Evolutionary conservation across 2,113 vertebrate species (phyloP).

Genomic region (Axis porcinus): DNA sequence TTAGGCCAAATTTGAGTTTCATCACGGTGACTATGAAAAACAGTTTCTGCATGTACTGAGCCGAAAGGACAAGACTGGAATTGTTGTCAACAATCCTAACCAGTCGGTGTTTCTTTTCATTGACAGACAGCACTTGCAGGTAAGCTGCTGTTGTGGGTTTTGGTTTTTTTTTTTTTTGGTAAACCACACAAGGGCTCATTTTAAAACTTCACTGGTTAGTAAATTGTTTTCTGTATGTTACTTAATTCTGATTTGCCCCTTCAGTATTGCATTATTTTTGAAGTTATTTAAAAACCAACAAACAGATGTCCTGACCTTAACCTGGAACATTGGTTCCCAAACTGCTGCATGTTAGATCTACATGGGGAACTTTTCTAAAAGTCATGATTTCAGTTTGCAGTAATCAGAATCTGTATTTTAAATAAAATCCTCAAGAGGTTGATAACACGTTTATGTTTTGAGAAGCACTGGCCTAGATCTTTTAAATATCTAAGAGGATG

Average conservation of each 20-base stretch:
- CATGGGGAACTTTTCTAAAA: background rate
- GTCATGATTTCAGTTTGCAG: background rate
- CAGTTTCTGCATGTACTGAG: constrained; percentile 98
- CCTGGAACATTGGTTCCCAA: background rate
- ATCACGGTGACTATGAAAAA: constrained; percentile 99
- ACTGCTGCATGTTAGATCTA: background rate
- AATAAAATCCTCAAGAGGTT: background rate
- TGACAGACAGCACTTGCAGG: constrained; percentile 99
- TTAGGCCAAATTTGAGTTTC: constrained; percentile 99
- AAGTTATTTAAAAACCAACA: background rate
- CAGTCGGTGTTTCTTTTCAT: constrained; percentile 99
- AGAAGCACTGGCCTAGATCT: background rate
- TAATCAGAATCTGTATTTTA: background rate
- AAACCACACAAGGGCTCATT: background rate
- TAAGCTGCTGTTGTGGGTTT: constrained; percentile 48
- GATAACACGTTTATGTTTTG: background rate
- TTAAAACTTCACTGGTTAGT: background rate
- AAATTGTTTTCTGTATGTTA: background rate
- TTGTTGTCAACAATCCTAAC: constrained; percentile 92
- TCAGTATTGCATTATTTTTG: background rate
- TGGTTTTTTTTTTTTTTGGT: background rate
- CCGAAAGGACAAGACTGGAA: constrained; percentile 99
- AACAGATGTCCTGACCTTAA: background rate
- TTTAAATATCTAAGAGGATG: background rate
- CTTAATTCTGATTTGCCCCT: background rate